phyloP scores from a whole-genome alignment of 1,140 invertebrate species.

The Anagrus nilaparvatae region DNA sequence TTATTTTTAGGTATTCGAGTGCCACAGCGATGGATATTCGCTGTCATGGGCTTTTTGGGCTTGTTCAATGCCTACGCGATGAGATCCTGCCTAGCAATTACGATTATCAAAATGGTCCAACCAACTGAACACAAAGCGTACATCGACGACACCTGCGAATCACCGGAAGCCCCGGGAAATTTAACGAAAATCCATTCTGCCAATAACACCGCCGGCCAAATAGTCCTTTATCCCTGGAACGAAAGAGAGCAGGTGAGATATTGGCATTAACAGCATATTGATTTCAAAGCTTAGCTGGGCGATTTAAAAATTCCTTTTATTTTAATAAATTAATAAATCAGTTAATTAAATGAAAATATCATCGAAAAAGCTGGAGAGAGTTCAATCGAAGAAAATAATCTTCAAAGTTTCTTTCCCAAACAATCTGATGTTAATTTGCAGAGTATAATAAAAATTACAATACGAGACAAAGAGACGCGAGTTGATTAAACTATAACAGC shows the following conservation, averaged over 20 bases:
- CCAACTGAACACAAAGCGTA: constrained; percentile 22
- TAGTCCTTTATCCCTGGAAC: constrained; percentile 8
- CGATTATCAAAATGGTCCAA: constrained; percentile 78
- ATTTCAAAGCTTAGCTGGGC: not conserved
- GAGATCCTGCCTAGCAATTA: constrained; percentile 78
- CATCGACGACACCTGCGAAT: constrained; percentile 7
- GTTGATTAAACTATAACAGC: too few species aligned
- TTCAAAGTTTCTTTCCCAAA: too few species aligned
- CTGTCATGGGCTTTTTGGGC: constrained; percentile 75
- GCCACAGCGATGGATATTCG: constrained; percentile 66
- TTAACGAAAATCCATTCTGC: not conserved
- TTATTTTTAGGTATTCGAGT: constrained; percentile 50
- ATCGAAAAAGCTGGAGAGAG: too few species aligned
- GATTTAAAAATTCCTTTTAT: too few species aligned
- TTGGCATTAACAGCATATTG: not conserved
- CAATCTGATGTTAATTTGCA: too few species aligned
- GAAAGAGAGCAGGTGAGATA: constrained; percentile 19
- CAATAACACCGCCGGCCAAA: not conserved
- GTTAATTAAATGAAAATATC: too few species aligned
- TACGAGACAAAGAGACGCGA: too few species aligned
- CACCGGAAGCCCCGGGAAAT: not conserved
- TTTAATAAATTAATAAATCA: too few species aligned
- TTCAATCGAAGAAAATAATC: too few species aligned
- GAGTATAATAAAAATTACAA: too few species aligned
- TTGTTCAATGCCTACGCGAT: constrained; percentile 80